Conservation (phyloP, 2,113 vertebrate genomes). For the Ursus arctos region DNA sequence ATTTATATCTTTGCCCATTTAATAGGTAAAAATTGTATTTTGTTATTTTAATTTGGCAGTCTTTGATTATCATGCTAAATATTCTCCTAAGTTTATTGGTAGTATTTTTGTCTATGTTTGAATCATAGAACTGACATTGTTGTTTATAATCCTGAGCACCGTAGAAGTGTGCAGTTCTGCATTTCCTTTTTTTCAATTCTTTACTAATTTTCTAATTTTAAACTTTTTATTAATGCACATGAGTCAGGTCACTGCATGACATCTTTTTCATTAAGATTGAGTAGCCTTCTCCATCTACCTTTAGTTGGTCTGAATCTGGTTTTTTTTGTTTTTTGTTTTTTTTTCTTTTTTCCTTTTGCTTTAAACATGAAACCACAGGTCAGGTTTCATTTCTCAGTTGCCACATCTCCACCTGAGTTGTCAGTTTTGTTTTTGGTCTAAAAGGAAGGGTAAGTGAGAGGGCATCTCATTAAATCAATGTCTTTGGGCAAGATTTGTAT, state of each 20-base stretch:
- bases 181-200: background rate
- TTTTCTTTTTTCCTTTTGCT: background rate
- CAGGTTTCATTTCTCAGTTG: constrained; percentile 75
- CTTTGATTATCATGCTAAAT: background rate
- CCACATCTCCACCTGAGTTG: constrained; percentile 55
- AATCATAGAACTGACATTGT: background rate
- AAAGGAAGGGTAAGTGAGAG: constrained; percentile 67
- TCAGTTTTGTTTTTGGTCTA: constrained; percentile 76
- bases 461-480: constrained; percentile 64
- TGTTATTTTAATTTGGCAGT: background rate
- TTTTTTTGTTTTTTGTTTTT: background rate
- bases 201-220: constrained; percentile 2
- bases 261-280: constrained; percentile 51
- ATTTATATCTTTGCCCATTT: background rate
- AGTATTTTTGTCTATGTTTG: constrained; percentile 33
- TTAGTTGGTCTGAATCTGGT: constrained; percentile 24
- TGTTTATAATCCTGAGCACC: background rate
- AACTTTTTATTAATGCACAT: constrained; percentile 12
- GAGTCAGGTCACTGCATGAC: background rate
- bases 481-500: background rate
- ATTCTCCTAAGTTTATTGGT: constrained; percentile 13
- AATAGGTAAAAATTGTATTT: constrained; percentile 17
- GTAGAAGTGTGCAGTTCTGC: background rate
- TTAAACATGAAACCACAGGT: constrained; percentile 68
- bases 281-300: background rate